phyloP scores from a whole-genome alignment of 2,797 vertebrate genomes.

The Coregonus suidteri region DNA sequence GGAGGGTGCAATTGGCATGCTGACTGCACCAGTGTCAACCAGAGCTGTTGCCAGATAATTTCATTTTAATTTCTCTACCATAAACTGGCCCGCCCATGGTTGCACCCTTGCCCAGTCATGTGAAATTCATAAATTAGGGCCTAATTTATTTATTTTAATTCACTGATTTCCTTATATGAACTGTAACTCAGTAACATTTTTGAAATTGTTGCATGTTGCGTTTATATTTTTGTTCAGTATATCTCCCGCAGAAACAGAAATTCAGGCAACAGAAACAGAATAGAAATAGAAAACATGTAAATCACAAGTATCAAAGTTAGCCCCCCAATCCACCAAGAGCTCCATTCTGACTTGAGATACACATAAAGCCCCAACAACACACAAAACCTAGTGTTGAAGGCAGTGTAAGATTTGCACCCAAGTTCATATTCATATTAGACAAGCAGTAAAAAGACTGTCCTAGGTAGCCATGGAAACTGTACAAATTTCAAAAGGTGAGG shows the following conservation, averaged over 20 bases:
- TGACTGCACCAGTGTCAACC: too few species aligned
- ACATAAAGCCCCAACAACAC: neutral
- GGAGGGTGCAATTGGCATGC: too few species aligned
- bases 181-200: too few species aligned
- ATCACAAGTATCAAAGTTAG: slow-evolving; percentile 3
- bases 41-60: too few species aligned
- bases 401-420: neutral
- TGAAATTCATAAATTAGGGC: too few species aligned
- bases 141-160: too few species aligned
- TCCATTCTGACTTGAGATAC: neutral
- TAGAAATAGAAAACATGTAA: neutral
- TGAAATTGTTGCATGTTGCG: slow-evolving; percentile 11
- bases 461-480: slow-evolving; percentile 50
- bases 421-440: neutral
- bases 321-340: neutral
- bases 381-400: neutral
- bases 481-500: neutral
- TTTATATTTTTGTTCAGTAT: neutral
- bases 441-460: slow-evolving; percentile 26
- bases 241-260: slow-evolving; percentile 18
- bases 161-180: too few species aligned
- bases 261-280: neutral
- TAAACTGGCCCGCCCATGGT: too few species aligned
- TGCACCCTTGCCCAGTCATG: too few species aligned
- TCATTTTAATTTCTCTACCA: too few species aligned